Percentiles rank a stretch among this genome's conserved stretches.
These are phyloP conservation scores for Melanotaenia pygmaea DNA, from an alignment of 2,797 vertebrate species.

Conservation along the genomic window DNA sequence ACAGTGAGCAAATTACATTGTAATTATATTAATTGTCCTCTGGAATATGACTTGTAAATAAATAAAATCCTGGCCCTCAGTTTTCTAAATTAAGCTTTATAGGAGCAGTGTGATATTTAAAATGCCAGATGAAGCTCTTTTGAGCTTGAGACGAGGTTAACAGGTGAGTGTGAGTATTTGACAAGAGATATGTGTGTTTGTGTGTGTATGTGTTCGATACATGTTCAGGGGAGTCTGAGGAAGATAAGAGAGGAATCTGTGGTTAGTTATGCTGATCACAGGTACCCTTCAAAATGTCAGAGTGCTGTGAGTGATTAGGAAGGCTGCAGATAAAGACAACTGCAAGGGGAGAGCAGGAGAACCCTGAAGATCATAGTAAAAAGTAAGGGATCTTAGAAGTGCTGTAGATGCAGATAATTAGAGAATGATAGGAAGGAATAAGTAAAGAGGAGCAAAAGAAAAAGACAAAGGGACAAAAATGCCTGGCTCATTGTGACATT, in stretches of 20 bases:
- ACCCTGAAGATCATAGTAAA: neutral
- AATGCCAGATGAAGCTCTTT: conserved; percentile 29
- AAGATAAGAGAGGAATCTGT: conserved; percentile 16
- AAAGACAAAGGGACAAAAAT: neutral
- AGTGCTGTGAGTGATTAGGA: conserved; percentile 44
- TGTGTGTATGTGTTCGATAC: too few species aligned
- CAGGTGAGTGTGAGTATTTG: conserved; percentile 6
- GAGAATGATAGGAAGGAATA: neutral
- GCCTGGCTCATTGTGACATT: conserved; percentile 12
- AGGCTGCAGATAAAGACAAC: conserved; percentile 41
- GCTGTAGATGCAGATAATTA: neutral
- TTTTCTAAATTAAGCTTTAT: conserved; percentile 15
- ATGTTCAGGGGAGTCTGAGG: conserved; percentile 7
- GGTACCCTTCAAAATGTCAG: conserved; percentile 59
- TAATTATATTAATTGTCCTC: conserved; percentile 21
- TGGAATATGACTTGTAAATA: neutral
- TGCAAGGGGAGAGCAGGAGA: neutral
- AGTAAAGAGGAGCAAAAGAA: conserved; percentile 6
- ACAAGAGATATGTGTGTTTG: conserved; percentile 7
- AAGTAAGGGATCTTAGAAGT: neutral
- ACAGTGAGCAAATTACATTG: neutral
- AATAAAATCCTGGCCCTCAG: neutral
- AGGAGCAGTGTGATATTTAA: neutral
- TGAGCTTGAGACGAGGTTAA: conserved; percentile 14
- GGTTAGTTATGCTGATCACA: conserved; percentile 60